These are phyloP conservation scores for Pteria penguin DNA, from an alignment of 2,888 invertebrate species.

Conservation along the genomic window DNA sequence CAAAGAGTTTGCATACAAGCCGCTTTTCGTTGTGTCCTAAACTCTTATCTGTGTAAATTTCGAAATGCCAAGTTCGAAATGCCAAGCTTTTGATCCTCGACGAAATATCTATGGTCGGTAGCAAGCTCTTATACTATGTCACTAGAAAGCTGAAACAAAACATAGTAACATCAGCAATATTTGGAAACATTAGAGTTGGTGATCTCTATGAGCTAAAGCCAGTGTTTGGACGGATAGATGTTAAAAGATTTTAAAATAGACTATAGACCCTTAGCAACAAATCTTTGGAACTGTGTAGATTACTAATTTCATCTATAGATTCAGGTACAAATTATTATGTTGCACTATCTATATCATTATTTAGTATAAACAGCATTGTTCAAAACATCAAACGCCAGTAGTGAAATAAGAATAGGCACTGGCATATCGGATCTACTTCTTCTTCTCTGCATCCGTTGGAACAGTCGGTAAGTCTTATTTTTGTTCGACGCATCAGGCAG, in stretches of 20 bases:
- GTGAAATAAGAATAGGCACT: too few relatives aligned
- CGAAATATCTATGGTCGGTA: slow-evolving; percentile 45
- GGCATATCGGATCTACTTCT: too few relatives aligned
- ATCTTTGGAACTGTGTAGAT: slow-evolving; percentile 42
- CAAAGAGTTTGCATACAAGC: slow-evolving; percentile 6
- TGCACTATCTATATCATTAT: too few relatives aligned
- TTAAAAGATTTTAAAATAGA: slow-evolving; percentile 19
- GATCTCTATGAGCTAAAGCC: slow-evolving; percentile 43
- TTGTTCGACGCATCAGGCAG: too few relatives aligned
- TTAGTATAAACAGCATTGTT: too few relatives aligned
- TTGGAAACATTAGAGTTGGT: slow-evolving; percentile 35
- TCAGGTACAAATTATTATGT: too few relatives aligned
- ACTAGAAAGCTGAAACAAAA: slow-evolving; percentile 27
- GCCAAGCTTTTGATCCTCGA: slow-evolving; percentile 34
- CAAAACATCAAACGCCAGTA: too few relatives aligned
- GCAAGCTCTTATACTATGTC: slow-evolving; percentile 25
- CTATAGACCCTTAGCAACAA: slow-evolving; percentile 34
- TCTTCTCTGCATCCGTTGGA: too few relatives aligned
- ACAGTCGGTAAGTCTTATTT: too few relatives aligned
- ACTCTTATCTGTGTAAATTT: neutral
- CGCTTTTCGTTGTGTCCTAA: neutral
- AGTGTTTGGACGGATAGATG: slow-evolving; percentile 33
- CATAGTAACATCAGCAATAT: slow-evolving; percentile 14
- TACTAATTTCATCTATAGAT: too few relatives aligned
- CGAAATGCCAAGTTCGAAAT: slow-evolving; percentile 1